Percentiles rank a stretch among this genome's conserved stretches.
Evolutionary conservation across 2,113 vertebrate species (phyloP).

Genomic region (Carassius auratus): DNA sequence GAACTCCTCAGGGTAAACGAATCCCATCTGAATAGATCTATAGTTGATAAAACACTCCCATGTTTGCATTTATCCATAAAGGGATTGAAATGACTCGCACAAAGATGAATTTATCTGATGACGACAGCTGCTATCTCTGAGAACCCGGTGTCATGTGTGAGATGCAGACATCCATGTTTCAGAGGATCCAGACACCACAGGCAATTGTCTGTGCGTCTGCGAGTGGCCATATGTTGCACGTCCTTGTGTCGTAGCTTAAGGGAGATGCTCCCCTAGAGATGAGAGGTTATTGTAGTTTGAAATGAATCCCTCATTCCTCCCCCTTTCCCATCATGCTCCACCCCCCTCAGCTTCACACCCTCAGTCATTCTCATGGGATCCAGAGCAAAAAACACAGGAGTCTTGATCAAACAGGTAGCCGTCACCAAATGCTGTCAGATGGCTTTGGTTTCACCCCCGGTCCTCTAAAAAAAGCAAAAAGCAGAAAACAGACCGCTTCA

Average conservation of each 20-base stretch:
- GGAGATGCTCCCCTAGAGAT: constrained; percentile 69
- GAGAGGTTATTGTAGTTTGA: constrained; percentile 62
- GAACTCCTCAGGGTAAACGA: not conserved
- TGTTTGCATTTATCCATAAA: constrained; percentile 4
- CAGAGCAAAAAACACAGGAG: constrained; percentile 41
- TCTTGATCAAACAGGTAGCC: constrained; percentile 77
- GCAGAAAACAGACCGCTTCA: constrained; percentile 76
- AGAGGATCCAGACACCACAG: constrained; percentile 63
- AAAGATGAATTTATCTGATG: constrained; percentile 29
- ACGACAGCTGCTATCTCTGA: constrained; percentile 48
- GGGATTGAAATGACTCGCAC: not conserved
- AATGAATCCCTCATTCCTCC: constrained; percentile 61
- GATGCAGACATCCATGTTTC: constrained; percentile 67
- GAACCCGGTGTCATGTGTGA: constrained; percentile 51
- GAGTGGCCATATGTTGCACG: constrained; percentile 74
- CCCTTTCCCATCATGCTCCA: constrained; percentile 55
- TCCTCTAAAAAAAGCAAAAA: constrained; percentile 62
- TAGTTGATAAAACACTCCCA: not conserved
- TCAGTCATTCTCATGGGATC: constrained; percentile 45
- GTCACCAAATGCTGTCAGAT: constrained; percentile 84
- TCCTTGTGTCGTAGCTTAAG: constrained; percentile 73
- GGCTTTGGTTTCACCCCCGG: constrained; percentile 79
- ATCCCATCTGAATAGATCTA: not conserved
- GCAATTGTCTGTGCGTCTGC: constrained; percentile 61
- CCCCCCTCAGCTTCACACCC: constrained; percentile 30